Evolutionary conservation across 1,140 invertebrate genomes (phyloP).

Genomic region (Pogonomyrmex californicus): DNA sequence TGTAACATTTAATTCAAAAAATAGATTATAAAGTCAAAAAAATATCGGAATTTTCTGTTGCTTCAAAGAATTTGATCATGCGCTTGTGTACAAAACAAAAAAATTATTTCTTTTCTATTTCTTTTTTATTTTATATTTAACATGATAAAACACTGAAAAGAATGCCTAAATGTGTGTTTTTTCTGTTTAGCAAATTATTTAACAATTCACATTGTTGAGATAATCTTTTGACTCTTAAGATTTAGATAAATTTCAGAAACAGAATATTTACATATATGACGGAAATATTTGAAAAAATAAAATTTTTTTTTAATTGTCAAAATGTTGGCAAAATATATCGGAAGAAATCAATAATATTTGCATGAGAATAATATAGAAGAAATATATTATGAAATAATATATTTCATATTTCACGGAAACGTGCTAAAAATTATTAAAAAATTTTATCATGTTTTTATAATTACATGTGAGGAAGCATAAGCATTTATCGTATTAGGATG

Average conservation of each 20-base stretch:
- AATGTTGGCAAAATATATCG: not conserved
- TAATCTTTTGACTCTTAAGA: too few relatives aligned
- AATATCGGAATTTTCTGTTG: slow-evolving; percentile 45
- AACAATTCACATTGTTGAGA: slow-evolving; percentile 46
- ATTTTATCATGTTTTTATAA: slow-evolving; percentile 33
- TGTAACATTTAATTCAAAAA: too few relatives aligned
- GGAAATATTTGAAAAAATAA: slow-evolving; percentile 8
- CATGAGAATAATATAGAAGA: not conserved
- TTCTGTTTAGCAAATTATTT: slow-evolving; percentile 69
- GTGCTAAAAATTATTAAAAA: not conserved
- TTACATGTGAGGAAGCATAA: slow-evolving; percentile 14
- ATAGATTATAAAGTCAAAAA: not conserved
- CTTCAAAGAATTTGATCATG: slow-evolving; percentile 66
- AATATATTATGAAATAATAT: too few relatives aligned
- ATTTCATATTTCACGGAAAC: not conserved
- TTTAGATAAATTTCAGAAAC: not conserved
- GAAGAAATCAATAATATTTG: slow-evolving; percentile 1
- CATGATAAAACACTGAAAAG: slow-evolving; percentile 27
- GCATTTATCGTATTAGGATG: not conserved
- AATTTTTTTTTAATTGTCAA: not conserved
- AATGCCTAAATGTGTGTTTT: slow-evolving; percentile 62
- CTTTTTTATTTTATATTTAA: slow-evolving; percentile 75
- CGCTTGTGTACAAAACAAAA: slow-evolving; percentile 50
- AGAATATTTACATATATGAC: not conserved
- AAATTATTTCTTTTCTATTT: slow-evolving; percentile 69